Conservation (phyloP, 2,113 vertebrate species). For the Phodopus roborovskii region DNA sequence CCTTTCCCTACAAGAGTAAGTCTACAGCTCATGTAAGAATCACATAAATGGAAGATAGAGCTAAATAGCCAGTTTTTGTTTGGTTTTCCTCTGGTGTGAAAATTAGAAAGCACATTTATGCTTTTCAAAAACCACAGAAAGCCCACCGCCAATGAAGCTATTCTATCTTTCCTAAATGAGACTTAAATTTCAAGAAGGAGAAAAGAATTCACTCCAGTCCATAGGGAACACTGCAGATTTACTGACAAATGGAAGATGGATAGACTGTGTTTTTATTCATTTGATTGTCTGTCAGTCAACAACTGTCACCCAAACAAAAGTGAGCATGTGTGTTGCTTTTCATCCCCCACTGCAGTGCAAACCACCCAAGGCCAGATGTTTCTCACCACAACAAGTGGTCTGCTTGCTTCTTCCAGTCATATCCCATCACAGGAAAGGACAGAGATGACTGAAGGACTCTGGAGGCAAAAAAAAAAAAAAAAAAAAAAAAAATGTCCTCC, state of each 20-base stretch:
- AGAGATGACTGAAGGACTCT: neutral
- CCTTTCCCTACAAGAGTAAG: conserved; percentile 59
- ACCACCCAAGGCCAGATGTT: neutral
- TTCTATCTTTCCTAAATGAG: conserved; percentile 14
- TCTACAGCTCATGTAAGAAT: conserved; percentile 18
- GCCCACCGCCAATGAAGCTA: conserved; percentile 28
- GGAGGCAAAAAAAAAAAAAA: neutral
- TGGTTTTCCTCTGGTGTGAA: conserved; percentile 44
- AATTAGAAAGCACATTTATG: conserved; percentile 64
- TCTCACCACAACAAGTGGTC: neutral
- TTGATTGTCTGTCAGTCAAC: conserved; percentile 36
- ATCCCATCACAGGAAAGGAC: neutral
- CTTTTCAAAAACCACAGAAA: conserved; percentile 42
- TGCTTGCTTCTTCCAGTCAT: conserved; percentile 46
- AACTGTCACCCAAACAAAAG: conserved; percentile 50
- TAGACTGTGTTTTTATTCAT: neutral
- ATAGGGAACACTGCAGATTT: neutral
- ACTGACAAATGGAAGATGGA: conserved; percentile 57
- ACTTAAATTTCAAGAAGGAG: conserved; percentile 53
- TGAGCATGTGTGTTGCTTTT: conserved; percentile 30
- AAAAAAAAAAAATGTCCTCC: neutral
- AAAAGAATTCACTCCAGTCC: conserved; percentile 7
- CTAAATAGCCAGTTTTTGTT: neutral
- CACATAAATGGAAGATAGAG: conserved; percentile 44
- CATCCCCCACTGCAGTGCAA: neutral